Evolutionary conservation across 2,888 invertebrate species (phyloP).

Genomic region (Plebejus melissa): DNA sequence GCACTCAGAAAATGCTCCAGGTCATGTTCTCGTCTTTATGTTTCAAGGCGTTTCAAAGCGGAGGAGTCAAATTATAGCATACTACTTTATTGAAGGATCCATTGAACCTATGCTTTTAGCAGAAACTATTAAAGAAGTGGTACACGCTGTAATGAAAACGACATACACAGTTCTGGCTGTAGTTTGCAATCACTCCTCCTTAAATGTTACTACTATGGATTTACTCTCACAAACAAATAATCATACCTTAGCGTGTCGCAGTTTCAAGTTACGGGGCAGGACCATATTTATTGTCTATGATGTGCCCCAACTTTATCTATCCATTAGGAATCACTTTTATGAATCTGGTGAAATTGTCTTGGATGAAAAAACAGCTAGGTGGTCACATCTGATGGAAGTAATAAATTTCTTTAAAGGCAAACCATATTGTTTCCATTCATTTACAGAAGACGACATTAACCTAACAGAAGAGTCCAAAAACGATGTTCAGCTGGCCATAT

Average conservation of each 20-base stretch:
- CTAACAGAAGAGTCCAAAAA: not conserved
- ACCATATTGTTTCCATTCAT: not conserved
- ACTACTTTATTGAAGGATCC: not conserved
- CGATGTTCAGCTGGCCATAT: not conserved
- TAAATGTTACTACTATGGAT: not conserved
- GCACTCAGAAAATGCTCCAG: not conserved
- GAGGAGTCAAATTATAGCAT: not conserved
- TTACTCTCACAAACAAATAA: not conserved
- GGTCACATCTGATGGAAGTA: not conserved
- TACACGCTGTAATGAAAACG: not conserved
- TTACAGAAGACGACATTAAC: not conserved
- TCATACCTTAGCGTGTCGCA: not conserved
- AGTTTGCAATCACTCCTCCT: not conserved
- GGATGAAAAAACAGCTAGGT: not conserved
- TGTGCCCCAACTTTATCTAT: slow-evolving; percentile 6
- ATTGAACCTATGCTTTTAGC: not conserved
- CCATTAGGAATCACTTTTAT: slow-evolving; percentile 4
- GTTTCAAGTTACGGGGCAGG: not conserved
- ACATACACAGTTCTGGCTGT: not conserved
- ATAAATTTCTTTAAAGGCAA: not conserved
- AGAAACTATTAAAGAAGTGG: not conserved
- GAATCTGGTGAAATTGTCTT: slow-evolving; percentile 13
- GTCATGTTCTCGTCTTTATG: slow-evolving; percentile 10
- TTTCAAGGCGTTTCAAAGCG: slow-evolving; percentile 4
- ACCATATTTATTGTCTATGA: slow-evolving; percentile 3